Conservation (phyloP, 2,888 invertebrate genomes). For the Amiota mariae region DNA sequence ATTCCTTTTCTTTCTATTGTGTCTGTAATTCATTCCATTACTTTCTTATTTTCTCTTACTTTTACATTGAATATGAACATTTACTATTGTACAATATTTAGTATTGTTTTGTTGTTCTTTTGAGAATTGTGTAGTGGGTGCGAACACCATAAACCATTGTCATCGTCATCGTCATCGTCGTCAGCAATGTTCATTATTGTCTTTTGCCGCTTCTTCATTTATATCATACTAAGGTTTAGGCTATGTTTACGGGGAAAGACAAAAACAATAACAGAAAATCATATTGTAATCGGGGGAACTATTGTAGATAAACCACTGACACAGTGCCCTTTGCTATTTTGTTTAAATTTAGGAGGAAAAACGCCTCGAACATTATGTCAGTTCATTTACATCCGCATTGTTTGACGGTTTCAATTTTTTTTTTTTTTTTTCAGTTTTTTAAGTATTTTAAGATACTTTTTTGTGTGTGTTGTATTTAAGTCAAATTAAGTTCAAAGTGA, state of each 20-base stretch:
- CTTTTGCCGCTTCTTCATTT: too few species aligned
- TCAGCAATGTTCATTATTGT: too few species aligned
- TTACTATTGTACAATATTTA: background rate
- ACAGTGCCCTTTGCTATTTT: constrained; percentile 62
- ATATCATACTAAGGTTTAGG: too few species aligned
- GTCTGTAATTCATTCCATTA: too few species aligned
- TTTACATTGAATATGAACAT: constrained; percentile 1
- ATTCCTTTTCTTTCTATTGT: too few species aligned
- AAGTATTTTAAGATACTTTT: background rate
- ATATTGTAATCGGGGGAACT: too few species aligned
- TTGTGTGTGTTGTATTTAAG: background rate
- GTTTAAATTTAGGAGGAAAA: constrained; percentile 30
- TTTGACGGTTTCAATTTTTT: constrained; percentile 35
- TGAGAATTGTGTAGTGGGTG: constrained; percentile 39
- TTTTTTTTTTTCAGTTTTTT: constrained; percentile 45
- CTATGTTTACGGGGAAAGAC: too few species aligned
- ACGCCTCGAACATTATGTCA: constrained; percentile 33
- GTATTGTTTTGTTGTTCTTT: constrained; percentile 43
- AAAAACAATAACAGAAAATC: too few species aligned
- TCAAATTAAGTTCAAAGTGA: background rate
- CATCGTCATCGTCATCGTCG: constrained; percentile 35
- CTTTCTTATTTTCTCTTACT: too few species aligned
- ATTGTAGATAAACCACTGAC: constrained; percentile 52
- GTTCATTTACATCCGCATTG: constrained; percentile 66
- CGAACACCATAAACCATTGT: constrained; percentile 23